Conservation (phyloP, 2,113 vertebrate genomes). For the Barnardius zonarius region DNA sequence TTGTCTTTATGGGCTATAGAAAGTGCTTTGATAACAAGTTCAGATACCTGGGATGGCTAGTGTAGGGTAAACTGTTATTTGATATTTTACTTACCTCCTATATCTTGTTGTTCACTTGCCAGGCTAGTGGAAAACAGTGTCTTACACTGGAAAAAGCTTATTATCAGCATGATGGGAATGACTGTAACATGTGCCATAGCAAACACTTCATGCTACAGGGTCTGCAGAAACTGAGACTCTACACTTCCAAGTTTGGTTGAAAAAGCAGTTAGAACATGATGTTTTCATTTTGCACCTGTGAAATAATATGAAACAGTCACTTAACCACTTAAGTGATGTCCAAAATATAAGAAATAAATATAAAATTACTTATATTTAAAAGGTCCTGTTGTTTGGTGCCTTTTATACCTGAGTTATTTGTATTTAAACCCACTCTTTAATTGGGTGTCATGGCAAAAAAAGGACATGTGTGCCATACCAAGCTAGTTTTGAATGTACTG, state of each 20-base stretch:
- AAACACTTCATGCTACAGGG: not conserved
- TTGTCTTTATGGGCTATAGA: not conserved
- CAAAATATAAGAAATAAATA: not conserved
- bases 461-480: fast-evolving
- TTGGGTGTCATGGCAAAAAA: not conserved
- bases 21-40: not conserved
- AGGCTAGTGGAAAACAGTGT: not conserved
- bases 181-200: not conserved
- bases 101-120: not conserved
- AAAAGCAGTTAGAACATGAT: not conserved
- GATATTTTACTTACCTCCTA: conserved; percentile 28
- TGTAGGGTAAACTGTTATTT: not conserved
- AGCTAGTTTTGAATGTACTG: not conserved
- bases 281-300: conserved; percentile 24
- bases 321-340: not conserved
- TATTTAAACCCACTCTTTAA: not conserved
- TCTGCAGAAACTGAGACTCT: not conserved
- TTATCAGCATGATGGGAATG: not conserved
- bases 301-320: conserved; percentile 6
- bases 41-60: not conserved
- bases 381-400: not conserved
- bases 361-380: not conserved
- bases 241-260: not conserved
- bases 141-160: not conserved
- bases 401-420: not conserved